phyloP scores from a whole-genome alignment of 1,140 invertebrate genomes.

The Agrypnia vestita region DNA sequence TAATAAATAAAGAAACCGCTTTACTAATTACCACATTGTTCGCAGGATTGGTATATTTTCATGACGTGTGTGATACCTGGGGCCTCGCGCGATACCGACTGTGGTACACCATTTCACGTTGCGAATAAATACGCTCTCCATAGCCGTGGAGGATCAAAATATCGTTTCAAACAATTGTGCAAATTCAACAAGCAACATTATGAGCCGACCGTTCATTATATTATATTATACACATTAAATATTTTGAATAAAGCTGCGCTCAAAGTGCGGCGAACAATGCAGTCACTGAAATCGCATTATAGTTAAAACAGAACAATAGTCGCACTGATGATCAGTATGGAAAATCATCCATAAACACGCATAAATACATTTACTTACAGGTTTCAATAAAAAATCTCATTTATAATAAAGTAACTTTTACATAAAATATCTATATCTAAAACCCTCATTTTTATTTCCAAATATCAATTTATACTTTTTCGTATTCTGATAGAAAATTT shows the following conservation, averaged over 20 bases:
- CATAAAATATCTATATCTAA: too few relatives aligned
- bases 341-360: too few relatives aligned
- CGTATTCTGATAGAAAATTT: too few relatives aligned
- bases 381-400: too few relatives aligned
- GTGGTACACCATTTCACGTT: background rate
- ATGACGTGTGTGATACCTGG: background rate
- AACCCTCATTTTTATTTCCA: too few relatives aligned
- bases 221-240: background rate
- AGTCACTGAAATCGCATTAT: constrained; percentile 6
- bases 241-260: background rate
- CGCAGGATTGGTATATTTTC: background rate
- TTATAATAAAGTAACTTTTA: too few relatives aligned
- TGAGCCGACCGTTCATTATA: background rate
- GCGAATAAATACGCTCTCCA: constrained; percentile 1
- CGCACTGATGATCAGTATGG: too few relatives aligned
- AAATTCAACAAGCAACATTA: background rate
- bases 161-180: constrained; percentile 1
- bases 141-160: background rate
- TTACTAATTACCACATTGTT: too few relatives aligned
- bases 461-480: too few relatives aligned
- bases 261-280: background rate
- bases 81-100: background rate
- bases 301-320: too few relatives aligned
- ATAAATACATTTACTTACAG: too few relatives aligned
- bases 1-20: too few relatives aligned